These are phyloP conservation scores for Melanotaenia trifasciata DNA, from an alignment of 2,797 vertebrate species.

Conservation along the genomic window DNA sequence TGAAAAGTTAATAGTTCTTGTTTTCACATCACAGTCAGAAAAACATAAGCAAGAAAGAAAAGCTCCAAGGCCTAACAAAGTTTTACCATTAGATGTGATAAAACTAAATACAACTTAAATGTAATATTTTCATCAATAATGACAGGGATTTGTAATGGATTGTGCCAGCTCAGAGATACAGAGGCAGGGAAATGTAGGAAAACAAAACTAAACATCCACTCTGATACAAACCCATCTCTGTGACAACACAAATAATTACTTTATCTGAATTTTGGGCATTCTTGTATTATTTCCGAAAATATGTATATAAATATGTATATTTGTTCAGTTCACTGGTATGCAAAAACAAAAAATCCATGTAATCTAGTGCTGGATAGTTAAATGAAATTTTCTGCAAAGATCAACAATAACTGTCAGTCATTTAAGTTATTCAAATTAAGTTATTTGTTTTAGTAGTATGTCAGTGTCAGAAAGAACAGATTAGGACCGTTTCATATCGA, in stretches of 20 bases:
- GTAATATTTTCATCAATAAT: no score
- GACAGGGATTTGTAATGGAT: not conserved
- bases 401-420: not conserved
- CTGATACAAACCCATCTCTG: not conserved
- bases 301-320: no score
- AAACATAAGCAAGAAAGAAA: not conserved
- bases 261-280: not conserved
- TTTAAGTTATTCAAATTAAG: not conserved
- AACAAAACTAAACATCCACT: not conserved
- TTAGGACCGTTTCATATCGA: conserved; percentile 9
- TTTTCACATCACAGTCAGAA: not conserved
- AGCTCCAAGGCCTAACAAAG: not conserved
- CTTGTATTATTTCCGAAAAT: no score
- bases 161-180: not conserved
- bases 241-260: not conserved
- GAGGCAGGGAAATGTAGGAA: not conserved
- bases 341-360: no score
- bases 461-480: not conserved
- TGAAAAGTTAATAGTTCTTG: not conserved
- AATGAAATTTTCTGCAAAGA: not conserved
- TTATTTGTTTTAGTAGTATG: conserved; percentile 7
- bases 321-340: no score
- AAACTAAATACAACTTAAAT: not conserved
- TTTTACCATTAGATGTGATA: not conserved
- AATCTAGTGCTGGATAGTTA: not conserved